Evolutionary conservation across 2,888 invertebrate species (phyloP).

Genomic region (Darwinula stevensoni): DNA sequence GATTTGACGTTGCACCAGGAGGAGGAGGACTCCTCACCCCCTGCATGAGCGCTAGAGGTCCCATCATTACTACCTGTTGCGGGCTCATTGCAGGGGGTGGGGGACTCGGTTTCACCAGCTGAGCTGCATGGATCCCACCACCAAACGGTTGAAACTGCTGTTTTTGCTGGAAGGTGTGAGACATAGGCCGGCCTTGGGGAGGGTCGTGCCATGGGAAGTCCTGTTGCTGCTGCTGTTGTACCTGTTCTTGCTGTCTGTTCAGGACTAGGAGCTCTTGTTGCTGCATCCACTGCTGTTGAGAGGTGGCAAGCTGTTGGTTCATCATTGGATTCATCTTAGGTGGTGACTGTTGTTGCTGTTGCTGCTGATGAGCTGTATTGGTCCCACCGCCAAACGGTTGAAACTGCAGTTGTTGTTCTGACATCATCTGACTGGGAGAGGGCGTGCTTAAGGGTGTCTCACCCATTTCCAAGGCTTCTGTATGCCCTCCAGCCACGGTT

Average conservation of each 20-base stretch:
- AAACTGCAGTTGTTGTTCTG: slow-evolving; percentile 12
- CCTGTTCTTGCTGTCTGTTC: slow-evolving; percentile 18
- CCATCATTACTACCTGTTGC: slow-evolving; percentile 11
- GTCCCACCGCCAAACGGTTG: slow-evolving; percentile 11
- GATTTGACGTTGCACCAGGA: slow-evolving; percentile 4
- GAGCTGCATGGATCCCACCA: slow-evolving; percentile 8
- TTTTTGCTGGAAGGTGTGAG: no score
- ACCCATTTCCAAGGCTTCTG: not conserved
- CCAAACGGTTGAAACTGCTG: slow-evolving; percentile 12
- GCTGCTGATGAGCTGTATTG: slow-evolving; percentile 20
- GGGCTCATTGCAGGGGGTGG: slow-evolving; percentile 21
- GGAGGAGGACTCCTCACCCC: not conserved
- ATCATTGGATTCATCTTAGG: slow-evolving; percentile 6
- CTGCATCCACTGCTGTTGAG: slow-evolving; percentile 12
- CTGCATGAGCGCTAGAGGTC: not conserved
- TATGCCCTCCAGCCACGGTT: not conserved
- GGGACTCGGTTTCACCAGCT: slow-evolving; percentile 10
- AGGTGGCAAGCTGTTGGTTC: slow-evolving; percentile 10
- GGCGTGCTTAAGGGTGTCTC: slow-evolving; percentile 14
- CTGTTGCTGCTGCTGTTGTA: slow-evolving; percentile 20
- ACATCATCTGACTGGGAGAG: slow-evolving; percentile 8
- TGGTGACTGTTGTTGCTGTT: slow-evolving; percentile 11
- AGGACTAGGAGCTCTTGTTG: slow-evolving; percentile 16
- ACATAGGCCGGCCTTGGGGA: no score
- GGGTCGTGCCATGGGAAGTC: no score